These are phyloP conservation scores for Paraplagusia blochii DNA, from an alignment of 2,113 vertebrate genomes.

Conservation along the genomic window DNA sequence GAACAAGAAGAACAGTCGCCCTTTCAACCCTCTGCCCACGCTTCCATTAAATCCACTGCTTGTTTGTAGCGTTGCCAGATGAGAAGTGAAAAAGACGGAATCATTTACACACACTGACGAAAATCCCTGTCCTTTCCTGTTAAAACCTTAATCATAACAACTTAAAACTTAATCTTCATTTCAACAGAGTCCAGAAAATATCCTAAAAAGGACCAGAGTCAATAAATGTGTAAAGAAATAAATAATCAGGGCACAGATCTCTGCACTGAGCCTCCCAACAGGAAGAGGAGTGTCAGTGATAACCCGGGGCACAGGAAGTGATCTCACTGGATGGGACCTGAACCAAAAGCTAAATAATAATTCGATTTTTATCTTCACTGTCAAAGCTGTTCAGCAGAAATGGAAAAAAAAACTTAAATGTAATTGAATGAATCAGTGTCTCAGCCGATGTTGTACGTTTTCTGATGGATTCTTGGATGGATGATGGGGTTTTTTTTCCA, in stretches of 20 bases:
- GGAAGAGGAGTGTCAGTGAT: conserved; percentile 57
- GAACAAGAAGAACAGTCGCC: no score
- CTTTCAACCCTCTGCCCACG: conserved; percentile 6
- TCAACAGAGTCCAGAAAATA: no score
- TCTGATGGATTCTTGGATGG: not conserved
- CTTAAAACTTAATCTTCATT: no score
- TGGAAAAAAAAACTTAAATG: not conserved
- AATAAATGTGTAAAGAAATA: not conserved
- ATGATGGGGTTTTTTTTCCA: conserved; percentile 11
- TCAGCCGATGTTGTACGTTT: conserved; percentile 7
- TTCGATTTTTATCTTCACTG: no score
- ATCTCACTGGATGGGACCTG: conserved; percentile 19
- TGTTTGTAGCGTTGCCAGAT: conserved; percentile 5
- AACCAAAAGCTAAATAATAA: conserved; percentile 19
- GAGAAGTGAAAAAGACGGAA: not conserved
- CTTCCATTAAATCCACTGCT: conserved; percentile 5
- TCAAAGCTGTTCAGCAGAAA: no score
- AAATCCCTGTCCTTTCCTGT: no score
- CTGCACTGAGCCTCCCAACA: conserved; percentile 45
- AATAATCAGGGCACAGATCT: conserved; percentile 24
- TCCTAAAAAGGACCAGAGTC: no score
- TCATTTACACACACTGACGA: no score
- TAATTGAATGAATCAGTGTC: conserved; percentile 10
- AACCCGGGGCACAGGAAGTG: conserved; percentile 52
- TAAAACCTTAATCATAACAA: no score